Evolutionary conservation across 2,113 vertebrate species (phyloP).

Genomic region (Bujurquina vittata): DNA sequence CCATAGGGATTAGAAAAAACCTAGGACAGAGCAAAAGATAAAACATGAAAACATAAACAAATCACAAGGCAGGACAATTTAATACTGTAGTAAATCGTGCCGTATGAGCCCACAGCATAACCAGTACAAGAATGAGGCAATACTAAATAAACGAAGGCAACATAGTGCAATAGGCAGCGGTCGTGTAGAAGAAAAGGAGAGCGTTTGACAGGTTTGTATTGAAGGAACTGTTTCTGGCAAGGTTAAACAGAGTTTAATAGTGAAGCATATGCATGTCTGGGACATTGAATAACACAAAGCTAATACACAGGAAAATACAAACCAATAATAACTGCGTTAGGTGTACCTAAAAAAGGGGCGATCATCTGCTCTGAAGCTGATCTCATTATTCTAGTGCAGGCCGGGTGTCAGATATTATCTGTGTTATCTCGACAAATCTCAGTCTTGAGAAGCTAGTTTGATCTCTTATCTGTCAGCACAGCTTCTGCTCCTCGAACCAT

Average conservation of each 20-base stretch:
- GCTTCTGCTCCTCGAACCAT: neutral
- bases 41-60: conserved; percentile 18
- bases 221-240: neutral
- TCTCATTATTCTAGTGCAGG: conserved; percentile 7
- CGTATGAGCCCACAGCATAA: neutral
- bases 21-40: neutral
- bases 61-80: neutral
- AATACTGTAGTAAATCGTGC: neutral
- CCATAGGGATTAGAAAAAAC: neutral
- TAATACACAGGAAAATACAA: neutral
- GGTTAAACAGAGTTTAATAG: conserved; percentile 10
- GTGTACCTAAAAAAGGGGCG: neutral
- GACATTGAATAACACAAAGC: conserved; percentile 3
- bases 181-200: neutral
- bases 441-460: neutral
- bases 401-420: conserved; percentile 3
- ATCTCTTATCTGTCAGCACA: conserved; percentile 3
- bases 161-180: neutral
- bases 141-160: neutral
- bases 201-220: neutral
- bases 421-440: neutral
- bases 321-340: neutral
- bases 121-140: conserved; percentile 7
- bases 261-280: conserved; percentile 8
- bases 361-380: neutral